A percentile compares a stretch with the other conserved stretches of the same genome.
Conservation (phyloP, 2,113 vertebrate species). For the Cyrtonyx montezumae region DNA sequence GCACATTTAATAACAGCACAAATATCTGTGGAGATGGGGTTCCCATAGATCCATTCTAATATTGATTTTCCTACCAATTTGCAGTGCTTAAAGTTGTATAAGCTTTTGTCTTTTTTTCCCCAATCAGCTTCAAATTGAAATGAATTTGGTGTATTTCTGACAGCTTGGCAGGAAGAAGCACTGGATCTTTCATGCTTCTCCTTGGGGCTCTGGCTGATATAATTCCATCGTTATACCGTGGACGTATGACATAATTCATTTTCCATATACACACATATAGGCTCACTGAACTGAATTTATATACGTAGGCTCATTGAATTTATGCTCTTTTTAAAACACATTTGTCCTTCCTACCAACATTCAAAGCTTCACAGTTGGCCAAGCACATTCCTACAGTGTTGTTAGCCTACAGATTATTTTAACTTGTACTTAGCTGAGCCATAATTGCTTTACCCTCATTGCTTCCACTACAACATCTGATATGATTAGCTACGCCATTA, state of each 20-base stretch:
- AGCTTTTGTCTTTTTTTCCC: not conserved
- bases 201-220: not conserved
- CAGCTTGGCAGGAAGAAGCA: not conserved
- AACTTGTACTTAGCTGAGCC: not conserved
- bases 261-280: not conserved
- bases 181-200: not conserved
- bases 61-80: not conserved
- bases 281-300: not conserved
- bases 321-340: not conserved
- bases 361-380: not conserved
- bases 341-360: not conserved
- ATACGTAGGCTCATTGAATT: not conserved
- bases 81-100: not conserved
- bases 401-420: not conserved
- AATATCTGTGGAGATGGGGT: not conserved
- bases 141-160: not conserved
- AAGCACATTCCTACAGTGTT: not conserved
- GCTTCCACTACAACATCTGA: conserved; percentile 28
- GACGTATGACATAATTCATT: not conserved
- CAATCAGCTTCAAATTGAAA: not conserved
- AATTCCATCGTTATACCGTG: not conserved
- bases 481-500: conserved; percentile 56
- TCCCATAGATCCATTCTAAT: not conserved
- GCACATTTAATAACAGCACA: not conserved
- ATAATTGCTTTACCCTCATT: conserved; percentile 31